Conservation (phyloP, 2,113 vertebrate genomes). For the rat (Rattus norvegicus) region GRCr8 NC_086020.1:233093501-233094000, state of each 20-base stretch:
- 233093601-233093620: not conserved
- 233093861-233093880: too few relatives aligned
- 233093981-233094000: too few relatives aligned
- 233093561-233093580: not conserved
- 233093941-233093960: not conserved
- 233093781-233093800: not conserved
- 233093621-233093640: not conserved
- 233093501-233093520: slow-evolving; percentile 5
- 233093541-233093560: not conserved
- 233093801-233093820: accelerated
- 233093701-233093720: too few relatives aligned
- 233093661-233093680: not conserved
- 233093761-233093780: not conserved
- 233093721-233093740: not conserved
- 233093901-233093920: not conserved
- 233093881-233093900: not conserved
- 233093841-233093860: not conserved
- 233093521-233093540: not conserved
- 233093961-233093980: not conserved
- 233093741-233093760: not conserved
- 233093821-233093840: not conserved
- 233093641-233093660: not conserved
- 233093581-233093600: not conserved
- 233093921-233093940: not conserved
- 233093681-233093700: not conserved